Percentiles rank a stretch among this genome's conserved stretches.
Conservation (phyloP, 2,113 vertebrate genomes). For the Scytalopus superciliaris region DNA sequence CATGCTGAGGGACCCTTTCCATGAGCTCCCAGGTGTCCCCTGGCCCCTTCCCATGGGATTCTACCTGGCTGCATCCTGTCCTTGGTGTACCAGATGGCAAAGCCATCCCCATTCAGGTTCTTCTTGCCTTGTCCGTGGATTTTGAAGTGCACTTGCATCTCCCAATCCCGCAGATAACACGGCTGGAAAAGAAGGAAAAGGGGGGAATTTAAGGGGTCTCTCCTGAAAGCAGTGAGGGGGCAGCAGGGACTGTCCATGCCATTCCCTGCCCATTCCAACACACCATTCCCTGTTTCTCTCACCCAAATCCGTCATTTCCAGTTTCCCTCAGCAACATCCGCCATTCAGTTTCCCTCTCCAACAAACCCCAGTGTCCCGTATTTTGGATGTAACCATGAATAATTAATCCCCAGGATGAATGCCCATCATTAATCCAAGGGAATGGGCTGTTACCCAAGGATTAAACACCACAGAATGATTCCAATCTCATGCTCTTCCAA, state of each 20-base stretch:
- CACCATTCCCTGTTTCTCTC: accelerated
- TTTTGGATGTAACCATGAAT: accelerated
- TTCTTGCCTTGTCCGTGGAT: conserved; percentile 96
- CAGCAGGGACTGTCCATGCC: accelerated
- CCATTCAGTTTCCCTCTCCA: too few species aligned
- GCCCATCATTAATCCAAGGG: not conserved
- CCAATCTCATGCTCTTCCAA: accelerated
- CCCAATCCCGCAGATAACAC: conserved; percentile 93
- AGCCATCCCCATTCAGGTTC: conserved; percentile 92
- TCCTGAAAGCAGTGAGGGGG: not conserved
- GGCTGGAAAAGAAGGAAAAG: conserved; percentile 69
- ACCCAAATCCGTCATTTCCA: accelerated
- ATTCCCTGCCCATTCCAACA: accelerated
- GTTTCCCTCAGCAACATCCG: not conserved
- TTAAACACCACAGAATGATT: not conserved
- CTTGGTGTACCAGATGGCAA: conserved; percentile 96
- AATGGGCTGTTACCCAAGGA: not conserved
- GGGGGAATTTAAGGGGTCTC: accelerated
- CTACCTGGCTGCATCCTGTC: conserved; percentile 90
- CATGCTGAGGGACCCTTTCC: too few species aligned
- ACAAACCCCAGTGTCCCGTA: not conserved
- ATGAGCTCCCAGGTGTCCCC: not conserved
- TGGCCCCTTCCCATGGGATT: not conserved
- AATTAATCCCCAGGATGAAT: not conserved
- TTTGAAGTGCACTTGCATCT: conserved; percentile 96